A percentile compares a stretch with the other conserved stretches of the same genome.
phyloP scores from a whole-genome alignment of 2,888 invertebrate species.

The Halictus ligatus region DNA sequence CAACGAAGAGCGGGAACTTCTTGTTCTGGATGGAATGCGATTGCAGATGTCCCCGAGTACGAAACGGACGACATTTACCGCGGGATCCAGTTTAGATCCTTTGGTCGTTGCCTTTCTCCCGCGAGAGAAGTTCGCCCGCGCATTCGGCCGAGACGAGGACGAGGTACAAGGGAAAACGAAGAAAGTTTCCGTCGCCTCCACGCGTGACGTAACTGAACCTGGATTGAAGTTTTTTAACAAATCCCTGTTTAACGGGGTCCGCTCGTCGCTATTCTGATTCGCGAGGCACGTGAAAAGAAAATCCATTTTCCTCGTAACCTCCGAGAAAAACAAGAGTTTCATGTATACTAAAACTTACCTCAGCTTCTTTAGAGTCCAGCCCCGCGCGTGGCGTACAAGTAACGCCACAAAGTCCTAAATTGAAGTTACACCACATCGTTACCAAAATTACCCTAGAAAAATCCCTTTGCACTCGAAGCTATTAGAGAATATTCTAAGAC shows the following conservation, averaged over 20 bases:
- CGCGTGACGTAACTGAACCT: slow-evolving; percentile 54
- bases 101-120: slow-evolving; percentile 5
- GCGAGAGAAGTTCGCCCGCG: slow-evolving; percentile 24
- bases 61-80: slow-evolving; percentile 28
- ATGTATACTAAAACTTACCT: not conserved
- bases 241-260: slow-evolving; percentile 31
- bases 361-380: not conserved
- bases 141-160: slow-evolving; percentile 32
- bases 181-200: slow-evolving; percentile 46
- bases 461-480: too few relatives aligned
- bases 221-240: slow-evolving; percentile 39
- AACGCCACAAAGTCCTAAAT: too few relatives aligned
- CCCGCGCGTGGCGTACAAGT: too few relatives aligned
- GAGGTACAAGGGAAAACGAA: slow-evolving; percentile 36
- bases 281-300: not conserved
- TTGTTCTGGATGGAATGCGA: slow-evolving; percentile 23
- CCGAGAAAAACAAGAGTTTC: not conserved
- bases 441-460: too few relatives aligned
- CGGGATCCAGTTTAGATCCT: slow-evolving; percentile 41
- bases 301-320: not conserved
- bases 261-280: slow-evolving; percentile 34
- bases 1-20: slow-evolving; percentile 13
- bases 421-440: too few relatives aligned
- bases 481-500: too few relatives aligned
- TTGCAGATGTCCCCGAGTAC: slow-evolving; percentile 20